Conservation (phyloP, 1,140 invertebrate species). For the Drosophila ercepeae region DNA sequence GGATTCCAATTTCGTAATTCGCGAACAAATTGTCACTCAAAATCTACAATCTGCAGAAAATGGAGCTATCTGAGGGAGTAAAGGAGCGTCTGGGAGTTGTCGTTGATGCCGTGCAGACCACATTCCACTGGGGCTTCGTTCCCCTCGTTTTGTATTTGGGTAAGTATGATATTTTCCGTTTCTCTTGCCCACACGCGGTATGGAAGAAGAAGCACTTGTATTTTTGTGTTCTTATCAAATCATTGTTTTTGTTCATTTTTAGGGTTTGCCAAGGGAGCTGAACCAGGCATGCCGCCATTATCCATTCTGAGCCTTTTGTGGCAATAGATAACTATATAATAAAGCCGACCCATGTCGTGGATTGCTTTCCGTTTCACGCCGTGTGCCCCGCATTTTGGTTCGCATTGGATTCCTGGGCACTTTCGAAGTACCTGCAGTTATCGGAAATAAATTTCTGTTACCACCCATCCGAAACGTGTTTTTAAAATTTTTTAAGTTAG, state of each 20-base stretch:
- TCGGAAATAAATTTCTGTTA: slow-evolving; percentile 72
- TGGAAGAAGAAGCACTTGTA: slow-evolving; percentile 25
- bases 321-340: slow-evolving; percentile 72
- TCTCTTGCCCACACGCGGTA: slow-evolving; percentile 25
- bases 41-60: slow-evolving; percentile 17
- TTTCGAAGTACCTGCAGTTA: slow-evolving; percentile 42
- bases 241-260: slow-evolving; percentile 10
- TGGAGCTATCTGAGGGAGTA: slow-evolving; percentile 68
- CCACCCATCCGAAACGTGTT: neutral
- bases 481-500: too few relatives aligned
- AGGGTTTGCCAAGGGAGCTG: slow-evolving; percentile 87
- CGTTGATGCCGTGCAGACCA: slow-evolving; percentile 85
- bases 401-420: slow-evolving; percentile 48
- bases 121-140: slow-evolving; percentile 89
- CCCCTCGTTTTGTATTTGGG: slow-evolving; percentile 88
- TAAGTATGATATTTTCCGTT: slow-evolving; percentile 79
- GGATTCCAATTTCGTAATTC: slow-evolving; percentile 36
- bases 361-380: neutral
- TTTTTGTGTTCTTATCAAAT: slow-evolving; percentile 9
- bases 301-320: slow-evolving; percentile 85
- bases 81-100: slow-evolving; percentile 87
- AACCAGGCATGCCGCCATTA: slow-evolving; percentile 87
- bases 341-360: neutral
- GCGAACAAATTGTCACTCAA: neutral
- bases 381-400: slow-evolving; percentile 24